A percentile compares a stretch with the other conserved stretches of the same genome.
Evolutionary conservation across 1,140 invertebrate species (phyloP).

Genomic region (Mycetomoellerius zeteki): DNA sequence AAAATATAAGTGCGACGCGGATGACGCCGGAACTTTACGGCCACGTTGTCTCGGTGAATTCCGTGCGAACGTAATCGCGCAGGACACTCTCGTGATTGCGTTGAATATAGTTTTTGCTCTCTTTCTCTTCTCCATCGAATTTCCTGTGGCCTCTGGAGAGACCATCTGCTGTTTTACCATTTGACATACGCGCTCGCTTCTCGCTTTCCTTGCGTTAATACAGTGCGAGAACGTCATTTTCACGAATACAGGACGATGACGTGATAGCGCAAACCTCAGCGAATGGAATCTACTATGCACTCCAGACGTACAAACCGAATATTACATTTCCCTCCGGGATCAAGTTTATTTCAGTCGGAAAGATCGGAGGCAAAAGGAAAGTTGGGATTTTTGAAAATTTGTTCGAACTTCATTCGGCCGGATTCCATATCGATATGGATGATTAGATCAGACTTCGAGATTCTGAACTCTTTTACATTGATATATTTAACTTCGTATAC

Average conservation of each 20-base stretch:
- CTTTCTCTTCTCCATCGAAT: not conserved
- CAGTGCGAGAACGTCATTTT: conserved; percentile 24
- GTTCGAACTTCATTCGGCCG: conserved; percentile 19
- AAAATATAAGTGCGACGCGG: conserved; percentile 40
- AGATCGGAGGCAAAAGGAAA: conserved; percentile 17
- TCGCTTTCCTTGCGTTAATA: conserved; percentile 60
- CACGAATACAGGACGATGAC: conserved; percentile 25
- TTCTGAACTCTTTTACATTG: conserved; percentile 12
- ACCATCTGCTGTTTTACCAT: conserved; percentile 56
- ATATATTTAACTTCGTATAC: not conserved
- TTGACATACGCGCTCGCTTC: conserved; percentile 46
- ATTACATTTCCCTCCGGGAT: conserved; percentile 47
- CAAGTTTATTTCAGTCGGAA: conserved; percentile 39
- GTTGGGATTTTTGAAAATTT: conserved; percentile 38
- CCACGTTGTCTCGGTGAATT: conserved; percentile 12
- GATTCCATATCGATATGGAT: conserved; percentile 1
- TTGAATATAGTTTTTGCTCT: not conserved
- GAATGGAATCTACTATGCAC: conserved; percentile 37
- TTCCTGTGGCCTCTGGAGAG: conserved; percentile 14
- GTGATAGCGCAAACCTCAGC: conserved; percentile 38
- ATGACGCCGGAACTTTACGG: conserved; percentile 62
- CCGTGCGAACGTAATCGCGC: conserved; percentile 23
- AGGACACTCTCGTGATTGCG: conserved; percentile 53
- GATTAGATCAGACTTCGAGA: conserved; percentile 41
- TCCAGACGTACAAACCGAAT: conserved; percentile 38